Evolutionary conservation across 2,888 invertebrate genomes (phyloP), one percentile per base, ranked within the genome.

Genomic region (Bedellia somnulentella): DNA sequence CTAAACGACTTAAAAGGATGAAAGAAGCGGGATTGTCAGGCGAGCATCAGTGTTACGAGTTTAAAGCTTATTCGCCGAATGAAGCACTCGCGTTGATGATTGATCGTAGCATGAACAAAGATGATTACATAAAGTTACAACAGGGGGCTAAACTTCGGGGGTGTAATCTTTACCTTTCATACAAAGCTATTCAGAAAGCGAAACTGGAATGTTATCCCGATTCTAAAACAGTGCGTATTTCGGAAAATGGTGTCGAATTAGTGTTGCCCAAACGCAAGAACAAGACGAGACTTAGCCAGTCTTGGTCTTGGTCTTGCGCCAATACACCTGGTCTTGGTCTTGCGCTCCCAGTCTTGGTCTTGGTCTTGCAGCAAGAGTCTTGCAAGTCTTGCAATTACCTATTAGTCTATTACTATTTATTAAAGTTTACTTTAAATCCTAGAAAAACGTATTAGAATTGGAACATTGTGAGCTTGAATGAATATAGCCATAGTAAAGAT

Each of bases 211-310:
- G 29, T 14, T 29, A 29, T 12, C 29, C 23, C 4, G 5, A 16
- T 17, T 6, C 5, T 16, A 28, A 22, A 29, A 29, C n/a, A 29
- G n/a, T n/a, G n/a, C n/a, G n/a, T n/a, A 29, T 21, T 13, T 22
- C 29, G 6, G 17, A 29, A 10, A 22, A 10, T 22, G 10, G 22
- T 21, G 29, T 18, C n/a, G 6, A n/a, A n/a, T n/a, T n/a, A n/a
- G n/a, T n/a, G n/a, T n/a, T n/a, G n/a, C n/a, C n/a, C n/a, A n/a
- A n/a, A 22, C 5, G 29, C 23, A 5, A 9, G 14, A 6, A n/a
- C n/a, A n/a, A n/a, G n/a, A n/a, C n/a, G n/a, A n/a, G n/a, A n/a
- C n/a, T n/a, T n/a, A n/a, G n/a, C n/a, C n/a, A n/a, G n/a, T n/a
- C n/a, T n/a, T n/a, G n/a, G n/a, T n/a, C n/a, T n/a, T n/a, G n/a